phyloP scores from a whole-genome alignment of 2,113 vertebrate genomes.

The Fregata magnificens region DNA sequence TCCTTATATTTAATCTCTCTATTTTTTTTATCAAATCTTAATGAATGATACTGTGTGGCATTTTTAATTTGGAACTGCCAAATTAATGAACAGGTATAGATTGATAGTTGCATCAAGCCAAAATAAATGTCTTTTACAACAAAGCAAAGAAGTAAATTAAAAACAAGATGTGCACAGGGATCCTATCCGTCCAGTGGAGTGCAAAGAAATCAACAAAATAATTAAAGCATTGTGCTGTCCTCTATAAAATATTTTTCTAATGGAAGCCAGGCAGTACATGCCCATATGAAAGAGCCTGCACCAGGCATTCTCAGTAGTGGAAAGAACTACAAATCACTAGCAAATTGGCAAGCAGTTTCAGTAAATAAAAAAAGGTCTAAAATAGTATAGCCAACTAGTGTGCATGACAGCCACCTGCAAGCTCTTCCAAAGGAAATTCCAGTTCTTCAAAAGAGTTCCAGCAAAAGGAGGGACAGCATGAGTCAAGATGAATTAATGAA shows the following conservation, averaged over 20 bases:
- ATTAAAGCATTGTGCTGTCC: slow-evolving; percentile 3
- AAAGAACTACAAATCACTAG: slow-evolving; percentile 25
- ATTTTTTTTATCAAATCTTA: not conserved
- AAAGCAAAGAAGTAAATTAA: not conserved
- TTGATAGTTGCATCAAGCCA: not conserved
- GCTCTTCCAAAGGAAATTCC: slow-evolving; percentile 56
- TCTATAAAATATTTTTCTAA: slow-evolving; percentile 20
- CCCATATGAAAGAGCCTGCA: slow-evolving; percentile 30
- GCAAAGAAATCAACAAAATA: slow-evolving; percentile 6
- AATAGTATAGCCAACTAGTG: slow-evolving; percentile 12
- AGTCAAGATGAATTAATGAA: not conserved
- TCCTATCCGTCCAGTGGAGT: not conserved
- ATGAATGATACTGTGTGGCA: not conserved
- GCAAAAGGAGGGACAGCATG: not conserved
- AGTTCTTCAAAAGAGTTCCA: slow-evolving; percentile 23
- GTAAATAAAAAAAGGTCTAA: slow-evolving; percentile 22
- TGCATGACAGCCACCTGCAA: slow-evolving; percentile 16
- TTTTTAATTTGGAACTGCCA: not conserved
- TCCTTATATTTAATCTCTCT: not conserved
- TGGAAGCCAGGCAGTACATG: not conserved
- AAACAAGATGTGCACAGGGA: not conserved
- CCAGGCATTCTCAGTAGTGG: slow-evolving; percentile 3
- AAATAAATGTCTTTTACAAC: not conserved
- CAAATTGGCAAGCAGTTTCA: slow-evolving; percentile 24
- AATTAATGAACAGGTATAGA: not conserved